phyloP scores from a whole-genome alignment of 2,797 vertebrate genomes.

The Chaetodon trifasciatus region DNA sequence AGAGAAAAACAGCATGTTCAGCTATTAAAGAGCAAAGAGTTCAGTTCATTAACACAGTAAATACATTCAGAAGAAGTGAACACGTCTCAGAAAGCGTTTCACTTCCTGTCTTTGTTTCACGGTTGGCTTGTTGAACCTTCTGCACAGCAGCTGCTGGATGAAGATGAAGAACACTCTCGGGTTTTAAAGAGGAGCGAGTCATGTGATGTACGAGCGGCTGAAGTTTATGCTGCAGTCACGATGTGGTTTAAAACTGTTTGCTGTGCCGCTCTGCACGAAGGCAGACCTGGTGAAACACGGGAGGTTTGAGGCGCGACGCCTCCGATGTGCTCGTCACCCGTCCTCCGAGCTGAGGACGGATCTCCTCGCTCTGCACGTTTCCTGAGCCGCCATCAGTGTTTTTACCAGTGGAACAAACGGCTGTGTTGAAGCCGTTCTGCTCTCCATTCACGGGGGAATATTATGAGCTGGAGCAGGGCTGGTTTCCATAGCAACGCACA shows the following conservation, averaged over 20 bases:
- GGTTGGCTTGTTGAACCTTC: background rate
- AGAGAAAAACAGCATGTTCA: background rate
- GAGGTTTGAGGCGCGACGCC: no score
- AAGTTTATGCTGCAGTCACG: background rate
- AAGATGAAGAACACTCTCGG: background rate
- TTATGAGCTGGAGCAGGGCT: slow-evolving; percentile 88
- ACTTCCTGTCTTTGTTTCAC: background rate
- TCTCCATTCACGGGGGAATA: slow-evolving; percentile 89
- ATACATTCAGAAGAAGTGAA: no score
- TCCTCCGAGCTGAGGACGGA: background rate
- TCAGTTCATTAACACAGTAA: background rate
- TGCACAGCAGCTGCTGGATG: background rate
- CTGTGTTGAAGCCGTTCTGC: slow-evolving; percentile 81
- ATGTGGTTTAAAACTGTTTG: background rate
- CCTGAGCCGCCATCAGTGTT: slow-evolving; percentile 55
- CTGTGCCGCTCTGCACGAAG: background rate
- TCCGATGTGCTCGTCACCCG: no score
- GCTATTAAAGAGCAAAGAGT: background rate
- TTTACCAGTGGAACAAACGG: slow-evolving; percentile 81
- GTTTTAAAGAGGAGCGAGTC: background rate
- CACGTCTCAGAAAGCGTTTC: background rate
- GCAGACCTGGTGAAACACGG: no score
- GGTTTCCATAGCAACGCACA: slow-evolving; percentile 92
- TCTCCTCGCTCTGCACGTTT: slow-evolving; percentile 25
- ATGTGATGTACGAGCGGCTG: no score